phyloP scores from a whole-genome alignment of 2,797 vertebrate genomes.

The Lophius americanus region DNA sequence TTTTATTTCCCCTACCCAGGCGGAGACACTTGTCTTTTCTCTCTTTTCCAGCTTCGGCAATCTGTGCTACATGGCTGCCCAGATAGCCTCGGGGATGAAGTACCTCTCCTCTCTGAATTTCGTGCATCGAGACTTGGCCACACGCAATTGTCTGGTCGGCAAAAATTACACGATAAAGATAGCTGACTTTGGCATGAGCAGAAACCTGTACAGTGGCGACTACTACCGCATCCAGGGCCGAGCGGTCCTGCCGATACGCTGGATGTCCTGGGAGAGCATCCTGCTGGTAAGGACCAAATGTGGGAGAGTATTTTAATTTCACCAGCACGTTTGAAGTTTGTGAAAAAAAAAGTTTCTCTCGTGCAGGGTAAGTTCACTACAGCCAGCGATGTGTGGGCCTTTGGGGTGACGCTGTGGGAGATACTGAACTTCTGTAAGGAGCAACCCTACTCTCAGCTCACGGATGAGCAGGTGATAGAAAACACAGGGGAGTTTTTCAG shows the following conservation, averaged over 20 bases:
- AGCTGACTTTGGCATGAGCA: slow-evolving; percentile 98
- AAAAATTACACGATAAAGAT: slow-evolving; percentile 98
- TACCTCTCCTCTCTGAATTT: slow-evolving; percentile 98
- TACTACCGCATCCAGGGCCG: slow-evolving; percentile 98
- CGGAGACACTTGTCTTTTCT: background rate
- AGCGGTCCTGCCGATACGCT: slow-evolving; percentile 96
- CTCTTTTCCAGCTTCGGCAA: slow-evolving; percentile 81
- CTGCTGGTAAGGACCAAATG: slow-evolving; percentile 83
- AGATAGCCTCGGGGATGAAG: slow-evolving; percentile 98
- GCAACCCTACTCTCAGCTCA: slow-evolving; percentile 96
- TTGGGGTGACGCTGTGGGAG: slow-evolving; percentile 97
- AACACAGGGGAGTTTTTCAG: slow-evolving; percentile 99
- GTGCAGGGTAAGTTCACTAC: slow-evolving; percentile 97
- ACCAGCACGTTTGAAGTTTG: background rate
- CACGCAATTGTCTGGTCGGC: slow-evolving; percentile 95
- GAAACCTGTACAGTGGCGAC: slow-evolving; percentile 97
- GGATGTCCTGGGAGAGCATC: slow-evolving; percentile 99
- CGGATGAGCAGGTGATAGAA: slow-evolving; percentile 98
- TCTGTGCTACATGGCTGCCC: slow-evolving; percentile 93
- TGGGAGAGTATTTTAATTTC: background rate
- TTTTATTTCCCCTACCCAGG: background rate
- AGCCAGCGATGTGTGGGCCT: slow-evolving; percentile 97
- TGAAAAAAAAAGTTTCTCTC: slow-evolving; percentile 1
- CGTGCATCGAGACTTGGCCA: slow-evolving; percentile 96
- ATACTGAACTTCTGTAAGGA: slow-evolving; percentile 96